phyloP scores from a whole-genome alignment of 2,797 vertebrate genomes.

The Periparus ater region DNA sequence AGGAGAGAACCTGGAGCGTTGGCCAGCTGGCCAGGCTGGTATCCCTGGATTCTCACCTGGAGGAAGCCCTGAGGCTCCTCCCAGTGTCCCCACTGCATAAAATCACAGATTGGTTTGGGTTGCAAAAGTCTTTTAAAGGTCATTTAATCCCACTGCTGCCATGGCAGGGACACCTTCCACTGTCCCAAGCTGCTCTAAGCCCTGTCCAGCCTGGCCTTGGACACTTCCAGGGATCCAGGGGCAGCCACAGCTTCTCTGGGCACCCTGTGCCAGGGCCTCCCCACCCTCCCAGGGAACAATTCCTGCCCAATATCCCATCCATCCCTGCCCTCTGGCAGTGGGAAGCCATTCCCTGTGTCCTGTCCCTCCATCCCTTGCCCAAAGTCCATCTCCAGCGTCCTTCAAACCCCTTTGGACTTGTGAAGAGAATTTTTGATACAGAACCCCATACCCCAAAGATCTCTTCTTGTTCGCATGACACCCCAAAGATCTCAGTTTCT shows the following conservation, averaged over 20 bases:
- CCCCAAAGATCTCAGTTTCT: not conserved
- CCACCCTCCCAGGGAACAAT: accelerated
- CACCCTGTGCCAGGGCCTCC: accelerated
- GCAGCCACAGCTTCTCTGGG: not conserved
- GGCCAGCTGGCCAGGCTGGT: not conserved
- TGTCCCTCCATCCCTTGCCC: not conserved
- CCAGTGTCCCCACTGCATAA: not conserved
- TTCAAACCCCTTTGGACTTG: not conserved
- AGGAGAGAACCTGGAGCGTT: not conserved
- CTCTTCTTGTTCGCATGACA: accelerated
- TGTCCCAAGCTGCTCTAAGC: accelerated
- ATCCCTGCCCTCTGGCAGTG: not conserved
- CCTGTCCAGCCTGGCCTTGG: accelerated
- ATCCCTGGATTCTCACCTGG: not conserved
- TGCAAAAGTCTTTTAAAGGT: not conserved
- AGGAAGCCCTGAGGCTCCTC: not conserved
- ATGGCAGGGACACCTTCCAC: not conserved
- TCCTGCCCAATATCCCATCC: not conserved
- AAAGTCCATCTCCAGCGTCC: not conserved
- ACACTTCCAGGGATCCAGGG: not conserved
- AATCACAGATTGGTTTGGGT: not conserved
- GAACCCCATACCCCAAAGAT: not conserved
- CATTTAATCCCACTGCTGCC: not conserved
- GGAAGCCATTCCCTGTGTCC: not conserved
- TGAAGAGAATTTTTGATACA: not conserved